Evolutionary conservation across 2,113 vertebrate species (phyloP), one percentile per base, ranked within the genome.

Genomic region (Malurus cyaneus): DNA sequence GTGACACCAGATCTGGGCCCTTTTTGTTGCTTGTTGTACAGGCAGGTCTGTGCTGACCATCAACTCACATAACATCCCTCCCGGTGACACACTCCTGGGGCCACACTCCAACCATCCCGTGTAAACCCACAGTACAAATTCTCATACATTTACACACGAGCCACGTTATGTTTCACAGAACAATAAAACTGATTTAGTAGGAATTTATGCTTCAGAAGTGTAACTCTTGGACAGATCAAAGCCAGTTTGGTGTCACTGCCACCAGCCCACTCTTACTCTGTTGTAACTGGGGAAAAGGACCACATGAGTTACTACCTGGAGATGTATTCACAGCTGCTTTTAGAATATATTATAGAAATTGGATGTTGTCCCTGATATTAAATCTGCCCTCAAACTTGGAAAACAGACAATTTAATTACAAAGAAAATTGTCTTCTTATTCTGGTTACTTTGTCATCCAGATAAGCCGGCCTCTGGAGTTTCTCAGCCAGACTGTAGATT

Each of bases 11-110:
- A 25, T n/a, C 62, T 47, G 34, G 34, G 54, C 25, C 80, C 23
- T 50, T 23, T 46, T 25, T 32, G 36, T 18, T 0, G 0, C 29
- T 39, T 16, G 18, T n/a, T 71, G 53, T 44, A 18, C 2, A 1
- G 60, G 52, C 71, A 71, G 42, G 8, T 76, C 66, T 67, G 0
- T 25, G 52, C 1, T 66, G 53, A 31, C 28, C 47, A 53, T 12
- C 34, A 49, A 44, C 46, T 18, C 44, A 34, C 23, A 12, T 36
- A 32, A 15, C 46, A 25, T 15, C 52, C 31, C 47, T 66, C 14
- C 21, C 2, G 8, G 18, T 56, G 31, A 64, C 32, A 11, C 42
- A 4, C 42, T 62, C 11, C 34, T n/a, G 44, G 44, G 19, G 18
- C 41, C 52, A 28, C 36, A 36, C 8, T 36, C 18, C 39, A 46